Percentiles rank a stretch among this genome's conserved stretches.
Evolutionary conservation across 2,113 vertebrate species (phyloP).

Genomic region (Daphoenositta chrysoptera): DNA sequence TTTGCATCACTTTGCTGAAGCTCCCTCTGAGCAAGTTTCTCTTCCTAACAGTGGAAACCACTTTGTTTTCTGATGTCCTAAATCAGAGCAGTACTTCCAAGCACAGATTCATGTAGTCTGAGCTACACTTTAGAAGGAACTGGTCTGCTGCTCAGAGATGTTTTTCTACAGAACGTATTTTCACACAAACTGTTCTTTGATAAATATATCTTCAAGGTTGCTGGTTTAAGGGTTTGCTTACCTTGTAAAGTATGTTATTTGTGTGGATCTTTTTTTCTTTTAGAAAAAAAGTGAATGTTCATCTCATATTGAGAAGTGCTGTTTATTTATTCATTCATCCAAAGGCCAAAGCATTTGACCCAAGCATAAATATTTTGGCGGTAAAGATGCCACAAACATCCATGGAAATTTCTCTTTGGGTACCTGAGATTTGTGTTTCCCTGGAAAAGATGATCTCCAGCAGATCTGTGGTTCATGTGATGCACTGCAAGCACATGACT

Average conservation of each 20-base stretch:
- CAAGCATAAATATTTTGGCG: neutral
- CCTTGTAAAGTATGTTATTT: neutral
- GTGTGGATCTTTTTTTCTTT: neutral
- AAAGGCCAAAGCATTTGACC: neutral
- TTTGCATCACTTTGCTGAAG: neutral
- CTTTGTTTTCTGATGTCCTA: neutral
- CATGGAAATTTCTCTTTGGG: neutral
- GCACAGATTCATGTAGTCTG: neutral
- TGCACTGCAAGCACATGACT: accelerated
- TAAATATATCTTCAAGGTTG: neutral
- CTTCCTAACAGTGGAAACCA: neutral
- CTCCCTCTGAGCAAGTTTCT: neutral
- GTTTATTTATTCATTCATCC: neutral
- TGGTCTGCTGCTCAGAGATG: neutral
- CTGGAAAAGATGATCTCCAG: neutral
- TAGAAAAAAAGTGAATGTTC: neutral
- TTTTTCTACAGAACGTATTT: neutral
- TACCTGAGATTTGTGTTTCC: neutral
- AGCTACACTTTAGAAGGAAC: neutral
- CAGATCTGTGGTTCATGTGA: neutral
- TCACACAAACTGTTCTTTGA: neutral
- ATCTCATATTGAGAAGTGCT: neutral
- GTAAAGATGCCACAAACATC: neutral
- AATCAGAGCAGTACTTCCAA: neutral
- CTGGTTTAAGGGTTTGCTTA: neutral